These are phyloP conservation scores for Lytechinus pictus DNA, from an alignment of 35 echinoderm and acorn worm species.

Conservation along the genomic window DNA sequence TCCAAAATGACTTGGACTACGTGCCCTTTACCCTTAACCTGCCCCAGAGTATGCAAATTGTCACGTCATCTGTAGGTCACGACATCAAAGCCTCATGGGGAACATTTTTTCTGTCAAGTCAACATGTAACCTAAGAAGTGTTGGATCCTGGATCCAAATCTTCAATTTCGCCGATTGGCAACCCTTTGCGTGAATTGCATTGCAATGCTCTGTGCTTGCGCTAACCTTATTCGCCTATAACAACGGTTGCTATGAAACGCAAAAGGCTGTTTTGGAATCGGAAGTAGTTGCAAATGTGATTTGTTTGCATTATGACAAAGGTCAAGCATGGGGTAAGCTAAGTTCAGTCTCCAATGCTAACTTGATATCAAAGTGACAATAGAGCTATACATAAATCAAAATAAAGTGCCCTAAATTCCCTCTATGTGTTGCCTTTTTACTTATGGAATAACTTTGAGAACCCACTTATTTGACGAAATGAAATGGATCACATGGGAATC, in stretches of 20 bases:
- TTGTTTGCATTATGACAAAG: not conserved
- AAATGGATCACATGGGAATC: not conserved
- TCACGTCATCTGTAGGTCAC: not conserved
- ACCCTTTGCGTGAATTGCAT: not conserved
- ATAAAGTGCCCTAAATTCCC: no score
- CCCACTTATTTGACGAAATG: not conserved
- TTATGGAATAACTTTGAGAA: no score
- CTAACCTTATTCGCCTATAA: not conserved
- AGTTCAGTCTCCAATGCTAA: not conserved
- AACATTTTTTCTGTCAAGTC: not conserved
- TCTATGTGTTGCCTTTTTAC: no score
- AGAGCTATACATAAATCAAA: not conserved
- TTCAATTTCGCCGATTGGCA: not conserved
- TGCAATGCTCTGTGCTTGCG: not conserved
- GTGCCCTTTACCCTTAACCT: not conserved
- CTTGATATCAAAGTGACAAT: not conserved
- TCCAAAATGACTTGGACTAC: not conserved
- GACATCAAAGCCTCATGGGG: not conserved
- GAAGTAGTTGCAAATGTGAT: not conserved
- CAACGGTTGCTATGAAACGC: not conserved
- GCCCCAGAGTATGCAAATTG: not conserved
- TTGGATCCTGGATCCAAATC: not conserved
- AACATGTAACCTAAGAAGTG: not conserved
- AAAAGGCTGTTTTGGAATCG: not conserved
- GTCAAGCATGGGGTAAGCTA: not conserved